Base-by-base conservation (phyloP, 2,888 invertebrate species). In the Altica lythri region DNA sequence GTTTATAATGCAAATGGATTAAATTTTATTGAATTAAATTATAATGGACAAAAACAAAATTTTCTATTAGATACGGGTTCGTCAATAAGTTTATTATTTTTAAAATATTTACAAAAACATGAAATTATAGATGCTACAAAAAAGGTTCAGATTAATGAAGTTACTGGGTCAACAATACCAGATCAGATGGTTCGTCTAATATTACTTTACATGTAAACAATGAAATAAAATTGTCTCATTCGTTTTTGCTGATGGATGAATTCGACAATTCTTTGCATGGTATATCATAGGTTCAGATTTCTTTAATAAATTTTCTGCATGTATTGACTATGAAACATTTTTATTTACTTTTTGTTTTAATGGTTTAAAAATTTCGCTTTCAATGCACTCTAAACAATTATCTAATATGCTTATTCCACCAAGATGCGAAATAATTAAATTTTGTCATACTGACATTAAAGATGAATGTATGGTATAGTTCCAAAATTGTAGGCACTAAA, bases 341-440 rank as follows among this genome's bases (percentile, higher is more conserved):
- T 37, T 18, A 45, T 27, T 56, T 34, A 48, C 56, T 9, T 38
- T 53, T 30, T n/a, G 9, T 14, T 17, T 48, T 12, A 27, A 44
- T 16, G 29, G 14, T 22, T 2, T 14, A 12, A 43, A 43, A 46
- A 3, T 37, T 10, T 38, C 25, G n/a, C 16, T 48, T 14, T 43
- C 51, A 18, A 22, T 59, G 10, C 30, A 53, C 12, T 53, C 54
- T 6, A 38, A 53, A 16, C 45, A 34, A 34, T 29, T 47, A 12
- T 10, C 9, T 19, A 49, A 43, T 22, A 53, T 27, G 25, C 12
- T 22, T 13, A 46, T 59, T 42, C 50, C 50, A 4, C 16, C 56
- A 12, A 27, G 57, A 13, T 57, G 57, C 38, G 55, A 57, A 50
- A 32, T 55, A 17, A 55, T 61, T 32, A 49, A 49, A 48, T 52